phyloP scores from a whole-genome alignment of 2,888 invertebrate species.

The Bembecia ichneumoniformis region DNA sequence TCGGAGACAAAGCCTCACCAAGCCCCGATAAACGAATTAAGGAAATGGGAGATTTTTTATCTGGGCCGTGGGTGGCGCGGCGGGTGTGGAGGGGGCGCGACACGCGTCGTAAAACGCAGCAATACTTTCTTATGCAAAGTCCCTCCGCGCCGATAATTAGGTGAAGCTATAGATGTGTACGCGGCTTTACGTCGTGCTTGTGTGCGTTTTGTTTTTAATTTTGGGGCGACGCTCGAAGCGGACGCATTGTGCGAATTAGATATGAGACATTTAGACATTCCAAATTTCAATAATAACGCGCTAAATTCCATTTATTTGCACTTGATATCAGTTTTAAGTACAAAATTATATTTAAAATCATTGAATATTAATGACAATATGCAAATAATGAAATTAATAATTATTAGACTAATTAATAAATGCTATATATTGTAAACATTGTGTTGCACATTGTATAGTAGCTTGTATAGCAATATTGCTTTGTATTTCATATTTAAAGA shows the following conservation, averaged over 20 bases:
- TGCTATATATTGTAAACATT: too few relatives aligned
- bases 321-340: too few relatives aligned
- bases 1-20: constrained; percentile 69
- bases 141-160: constrained; percentile 67
- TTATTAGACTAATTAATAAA: too few relatives aligned
- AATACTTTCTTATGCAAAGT: constrained; percentile 72
- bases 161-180: constrained; percentile 50
- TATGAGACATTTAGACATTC: not conserved
- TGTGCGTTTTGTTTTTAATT: constrained; percentile 63
- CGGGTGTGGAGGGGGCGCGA: constrained; percentile 27
- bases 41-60: constrained; percentile 74
- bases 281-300: too few relatives aligned
- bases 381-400: too few relatives aligned
- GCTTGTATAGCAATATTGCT: too few relatives aligned
- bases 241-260: not conserved
- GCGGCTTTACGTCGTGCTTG: constrained; percentile 33
- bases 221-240: constrained; percentile 20
- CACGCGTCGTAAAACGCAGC: constrained; percentile 71
- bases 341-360: too few relatives aligned
- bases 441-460: too few relatives aligned
- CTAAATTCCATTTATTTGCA: too few relatives aligned
- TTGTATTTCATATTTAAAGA: too few relatives aligned
- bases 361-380: too few relatives aligned
- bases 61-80: constrained; percentile 44
- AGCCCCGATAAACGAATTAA: constrained; percentile 72